Conservation (phyloP, 2,113 vertebrate species). For the Spilogale gracilis region DNA sequence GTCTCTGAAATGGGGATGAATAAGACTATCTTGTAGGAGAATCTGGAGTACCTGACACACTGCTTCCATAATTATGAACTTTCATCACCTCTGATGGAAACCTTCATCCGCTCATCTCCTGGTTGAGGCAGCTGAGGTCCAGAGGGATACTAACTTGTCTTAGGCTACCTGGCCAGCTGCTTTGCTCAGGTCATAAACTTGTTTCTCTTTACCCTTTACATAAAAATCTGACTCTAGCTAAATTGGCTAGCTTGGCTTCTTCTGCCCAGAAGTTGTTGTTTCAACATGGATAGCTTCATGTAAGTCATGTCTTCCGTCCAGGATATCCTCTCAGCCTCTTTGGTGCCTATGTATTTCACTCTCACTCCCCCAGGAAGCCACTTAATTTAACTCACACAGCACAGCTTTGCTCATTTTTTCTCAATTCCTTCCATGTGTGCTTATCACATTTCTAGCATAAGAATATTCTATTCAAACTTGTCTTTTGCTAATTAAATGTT, state of each 20-base stretch:
- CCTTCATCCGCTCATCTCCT: neutral
- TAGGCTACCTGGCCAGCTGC: neutral
- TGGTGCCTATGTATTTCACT: neutral
- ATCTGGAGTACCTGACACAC: neutral
- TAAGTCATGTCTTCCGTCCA: fast-evolving
- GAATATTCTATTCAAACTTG: neutral
- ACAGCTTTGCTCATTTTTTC: neutral
- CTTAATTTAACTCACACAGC: neutral
- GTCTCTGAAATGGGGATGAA: neutral
- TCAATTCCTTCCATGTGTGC: neutral
- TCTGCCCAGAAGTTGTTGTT: neutral
- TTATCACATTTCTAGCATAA: neutral
- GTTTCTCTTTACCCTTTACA: neutral
- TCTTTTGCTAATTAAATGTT: neutral
- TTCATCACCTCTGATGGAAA: neutral
- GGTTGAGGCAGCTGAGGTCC: neutral
- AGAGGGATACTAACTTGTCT: neutral
- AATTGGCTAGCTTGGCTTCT: neutral
- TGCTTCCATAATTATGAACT: neutral
- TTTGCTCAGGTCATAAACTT: neutral
- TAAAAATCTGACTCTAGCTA: neutral
- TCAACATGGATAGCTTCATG: neutral
- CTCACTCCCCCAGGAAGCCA: neutral
- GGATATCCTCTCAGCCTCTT: neutral
- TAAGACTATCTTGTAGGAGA: neutral